A percentile compares a stretch with the other conserved stretches of the same genome.
phyloP scores from a whole-genome alignment of 30 jellyfish, hydroid and myxozoan genomes.

The Chrysaora quinquecirrha region DNA sequence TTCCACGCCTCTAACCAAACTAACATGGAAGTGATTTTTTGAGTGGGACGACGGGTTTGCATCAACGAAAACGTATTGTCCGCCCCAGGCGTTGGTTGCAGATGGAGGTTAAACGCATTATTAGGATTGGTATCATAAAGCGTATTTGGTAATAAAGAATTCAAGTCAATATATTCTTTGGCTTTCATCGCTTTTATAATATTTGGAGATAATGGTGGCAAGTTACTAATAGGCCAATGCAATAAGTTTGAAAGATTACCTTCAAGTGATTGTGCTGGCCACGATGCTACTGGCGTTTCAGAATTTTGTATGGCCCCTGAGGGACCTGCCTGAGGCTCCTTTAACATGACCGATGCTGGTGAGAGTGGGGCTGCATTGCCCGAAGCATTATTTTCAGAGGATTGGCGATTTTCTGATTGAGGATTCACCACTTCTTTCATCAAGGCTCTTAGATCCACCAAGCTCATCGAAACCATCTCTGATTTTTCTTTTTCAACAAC shows the following conservation, averaged over 20 bases:
- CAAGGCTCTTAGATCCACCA: too few relatives aligned
- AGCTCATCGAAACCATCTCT: too few relatives aligned
- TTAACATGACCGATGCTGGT: neutral
- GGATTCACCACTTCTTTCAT: too few relatives aligned
- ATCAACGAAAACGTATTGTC: too few relatives aligned
- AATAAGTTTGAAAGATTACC: neutral
- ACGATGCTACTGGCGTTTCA: neutral
- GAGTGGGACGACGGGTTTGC: neutral
- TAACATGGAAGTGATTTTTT: neutral
- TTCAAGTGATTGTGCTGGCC: neutral
- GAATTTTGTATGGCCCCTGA: neutral
- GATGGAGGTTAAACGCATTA: neutral
- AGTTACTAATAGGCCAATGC: neutral
- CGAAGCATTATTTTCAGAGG: too few relatives aligned
- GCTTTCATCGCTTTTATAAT: conserved; percentile 12
- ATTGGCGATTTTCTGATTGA: too few relatives aligned
- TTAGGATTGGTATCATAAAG: neutral
- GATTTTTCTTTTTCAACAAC: too few relatives aligned
- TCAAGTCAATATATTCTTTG: conserved; percentile 6
- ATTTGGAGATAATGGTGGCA: neutral
- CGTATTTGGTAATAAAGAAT: neutral
- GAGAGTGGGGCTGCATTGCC: neutral
- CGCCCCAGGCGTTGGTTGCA: conserved; percentile 7
- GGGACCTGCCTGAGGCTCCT: neutral
- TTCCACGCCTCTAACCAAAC: too few relatives aligned